These are phyloP conservation scores for Protobothrops flavoviridis DNA, from an alignment of 2,113 vertebrate species.

Conservation along the genomic window DNA sequence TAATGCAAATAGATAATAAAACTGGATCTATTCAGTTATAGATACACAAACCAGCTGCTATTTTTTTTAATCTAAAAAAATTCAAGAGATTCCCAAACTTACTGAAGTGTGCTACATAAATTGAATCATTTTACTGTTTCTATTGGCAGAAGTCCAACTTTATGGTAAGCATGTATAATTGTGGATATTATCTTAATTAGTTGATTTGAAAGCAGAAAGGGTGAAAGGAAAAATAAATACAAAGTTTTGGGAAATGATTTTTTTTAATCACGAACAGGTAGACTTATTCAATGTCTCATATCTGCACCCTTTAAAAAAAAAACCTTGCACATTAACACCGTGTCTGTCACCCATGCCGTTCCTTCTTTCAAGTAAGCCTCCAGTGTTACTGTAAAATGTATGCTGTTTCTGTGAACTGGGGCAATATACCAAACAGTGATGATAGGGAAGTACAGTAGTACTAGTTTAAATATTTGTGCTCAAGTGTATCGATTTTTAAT, in stretches of 20 bases:
- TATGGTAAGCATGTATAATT: not conserved
- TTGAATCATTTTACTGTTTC: conserved; percentile 51
- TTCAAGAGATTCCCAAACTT: conserved; percentile 62
- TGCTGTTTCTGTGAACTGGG: conserved; percentile 28
- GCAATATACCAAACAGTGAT: conserved; percentile 8
- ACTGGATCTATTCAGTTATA: not conserved
- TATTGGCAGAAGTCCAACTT: conserved; percentile 39
- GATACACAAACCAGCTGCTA: not conserved
- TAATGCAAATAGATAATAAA: conserved; percentile 2
- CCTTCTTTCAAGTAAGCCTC: conserved; percentile 33
- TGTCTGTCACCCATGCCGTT: not conserved
- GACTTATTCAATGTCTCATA: fast-evolving
- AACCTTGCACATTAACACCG: not conserved
- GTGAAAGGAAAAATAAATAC: conserved; percentile 28
- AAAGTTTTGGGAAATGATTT: conserved; percentile 20
- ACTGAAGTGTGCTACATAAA: conserved; percentile 60
- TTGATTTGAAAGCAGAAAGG: conserved; percentile 11
- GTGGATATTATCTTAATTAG: conserved; percentile 17
- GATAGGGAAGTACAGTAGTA: not conserved
- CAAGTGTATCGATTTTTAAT: not conserved
- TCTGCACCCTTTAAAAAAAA: conserved; percentile 22
- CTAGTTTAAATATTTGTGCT: conserved; percentile 40
- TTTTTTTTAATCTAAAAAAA: not conserved
- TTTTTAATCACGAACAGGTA: not conserved
- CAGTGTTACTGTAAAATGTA: conserved; percentile 49